These are phyloP conservation scores for Triplophysa tibetana DNA, from an alignment of 2,113 vertebrate genomes.

Conservation along the genomic window DNA sequence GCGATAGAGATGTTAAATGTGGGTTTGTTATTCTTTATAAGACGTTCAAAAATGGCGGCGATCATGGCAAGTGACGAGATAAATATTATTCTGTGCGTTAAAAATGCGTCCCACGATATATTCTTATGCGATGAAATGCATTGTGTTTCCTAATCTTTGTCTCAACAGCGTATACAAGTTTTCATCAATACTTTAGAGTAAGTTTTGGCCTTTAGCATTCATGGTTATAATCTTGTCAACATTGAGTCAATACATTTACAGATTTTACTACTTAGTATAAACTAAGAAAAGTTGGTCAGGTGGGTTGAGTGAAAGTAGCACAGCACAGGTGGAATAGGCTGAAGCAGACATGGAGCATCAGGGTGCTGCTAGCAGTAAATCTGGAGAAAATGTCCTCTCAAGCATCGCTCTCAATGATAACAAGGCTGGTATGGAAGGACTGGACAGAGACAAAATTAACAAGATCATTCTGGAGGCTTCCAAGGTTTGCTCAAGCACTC, in stretches of 20 bases:
- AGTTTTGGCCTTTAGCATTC: background rate
- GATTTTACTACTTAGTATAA: background rate
- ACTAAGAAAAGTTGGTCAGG: background rate
- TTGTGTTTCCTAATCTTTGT: background rate
- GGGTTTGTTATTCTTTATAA: background rate
- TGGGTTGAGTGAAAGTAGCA: background rate
- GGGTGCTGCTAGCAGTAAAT: background rate
- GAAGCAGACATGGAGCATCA: background rate
- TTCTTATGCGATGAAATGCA: background rate
- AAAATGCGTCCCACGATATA: background rate
- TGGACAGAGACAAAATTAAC: constrained; percentile 97
- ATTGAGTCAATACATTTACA: background rate
- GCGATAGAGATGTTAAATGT: background rate
- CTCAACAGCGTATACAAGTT: background rate
- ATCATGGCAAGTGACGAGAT: background rate
- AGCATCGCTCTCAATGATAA: constrained; percentile 96
- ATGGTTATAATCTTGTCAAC: background rate
- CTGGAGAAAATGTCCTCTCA: constrained; percentile 70
- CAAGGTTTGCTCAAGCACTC: constrained; percentile 76
- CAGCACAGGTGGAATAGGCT: background rate
- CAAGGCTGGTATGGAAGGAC: constrained; percentile 96
- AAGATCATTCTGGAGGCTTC: constrained; percentile 94
- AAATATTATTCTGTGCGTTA: background rate
- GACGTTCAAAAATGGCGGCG: background rate
- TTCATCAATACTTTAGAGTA: background rate